A percentile compares a stretch with the other conserved stretches of the same genome.
phyloP scores from a whole-genome alignment of 2,888 invertebrate species.

The Drosophila glabriapex region DNA sequence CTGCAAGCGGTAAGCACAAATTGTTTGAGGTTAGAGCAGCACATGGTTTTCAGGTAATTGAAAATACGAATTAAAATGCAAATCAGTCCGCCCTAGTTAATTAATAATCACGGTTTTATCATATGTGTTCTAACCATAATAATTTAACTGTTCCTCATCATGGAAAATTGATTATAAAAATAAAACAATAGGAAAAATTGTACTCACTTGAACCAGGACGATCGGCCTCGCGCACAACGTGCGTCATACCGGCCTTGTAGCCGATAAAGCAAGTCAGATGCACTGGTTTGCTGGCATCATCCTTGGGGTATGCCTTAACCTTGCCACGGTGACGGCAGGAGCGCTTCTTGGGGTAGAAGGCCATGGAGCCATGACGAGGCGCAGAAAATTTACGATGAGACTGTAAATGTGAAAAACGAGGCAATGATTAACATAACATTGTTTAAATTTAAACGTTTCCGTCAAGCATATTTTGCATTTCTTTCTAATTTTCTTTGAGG shows the following conservation, averaged over 20 bases:
- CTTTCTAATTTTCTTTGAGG: slow-evolving; percentile 24
- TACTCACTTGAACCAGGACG: slow-evolving; percentile 99
- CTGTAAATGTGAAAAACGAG: slow-evolving; percentile 86
- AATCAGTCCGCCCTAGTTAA: slow-evolving; percentile 86
- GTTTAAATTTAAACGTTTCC: neutral
- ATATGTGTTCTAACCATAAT: slow-evolving; percentile 84
- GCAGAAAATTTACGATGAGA: slow-evolving; percentile 99
- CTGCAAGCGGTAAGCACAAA: slow-evolving; percentile 86
- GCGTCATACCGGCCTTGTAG: slow-evolving; percentile 99
- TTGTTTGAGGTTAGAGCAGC: slow-evolving; percentile 30
- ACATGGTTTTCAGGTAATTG: slow-evolving; percentile 4
- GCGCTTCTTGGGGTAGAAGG: slow-evolving; percentile 99
- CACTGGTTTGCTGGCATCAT: slow-evolving; percentile 97
- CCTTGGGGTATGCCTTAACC: slow-evolving; percentile 99
- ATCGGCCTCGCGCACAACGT: slow-evolving; percentile 99
- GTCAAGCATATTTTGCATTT: neutral
- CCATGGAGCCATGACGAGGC: slow-evolving; percentile 99
- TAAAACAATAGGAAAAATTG: neutral
- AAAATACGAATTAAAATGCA: neutral
- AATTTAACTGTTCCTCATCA: slow-evolving; percentile 83
- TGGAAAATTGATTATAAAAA: slow-evolving; percentile 32
- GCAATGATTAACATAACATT: neutral
- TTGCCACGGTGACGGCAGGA: slow-evolving; percentile 98
- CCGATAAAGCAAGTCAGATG: slow-evolving; percentile 99
- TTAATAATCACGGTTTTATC: slow-evolving; percentile 83